phyloP scores from a whole-genome alignment of 2,113 vertebrate species.

The Rhizomys pruinosus region DNA sequence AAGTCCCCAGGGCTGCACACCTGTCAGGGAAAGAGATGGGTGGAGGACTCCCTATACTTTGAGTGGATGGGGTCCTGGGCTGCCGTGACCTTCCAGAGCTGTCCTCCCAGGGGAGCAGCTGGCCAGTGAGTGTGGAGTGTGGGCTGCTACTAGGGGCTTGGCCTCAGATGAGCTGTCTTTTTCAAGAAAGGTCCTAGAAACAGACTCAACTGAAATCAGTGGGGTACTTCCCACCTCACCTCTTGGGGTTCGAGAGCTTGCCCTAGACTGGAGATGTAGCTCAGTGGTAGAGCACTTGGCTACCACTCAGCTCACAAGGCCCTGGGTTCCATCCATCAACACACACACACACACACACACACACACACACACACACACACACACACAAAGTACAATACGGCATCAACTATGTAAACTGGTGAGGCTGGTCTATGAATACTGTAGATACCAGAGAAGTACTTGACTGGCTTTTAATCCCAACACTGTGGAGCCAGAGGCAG shows the following conservation, averaged over 20 bases:
- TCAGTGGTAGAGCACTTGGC: not conserved
- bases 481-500: no score
- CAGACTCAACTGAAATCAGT: not conserved
- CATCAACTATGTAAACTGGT: rapidly evolving
- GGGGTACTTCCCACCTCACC: no score
- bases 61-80: not conserved
- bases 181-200: not conserved
- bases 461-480: no score
- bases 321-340: not conserved
- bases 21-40: not conserved
- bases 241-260: not conserved
- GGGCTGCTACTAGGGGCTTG: not conserved
- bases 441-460: not conserved
- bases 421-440: not conserved
- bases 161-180: no score
- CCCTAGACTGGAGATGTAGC: not conserved
- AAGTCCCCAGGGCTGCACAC: not conserved
- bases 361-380: no score
- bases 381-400: rapidly evolving
- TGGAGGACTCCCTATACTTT: not conserved
- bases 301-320: not conserved
- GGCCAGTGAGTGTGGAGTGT: not conserved
- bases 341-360: no score
- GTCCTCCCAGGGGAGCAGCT: not conserved
- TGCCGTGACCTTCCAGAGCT: not conserved